Evolutionary conservation across 2,113 vertebrate genomes (phyloP).

Genomic region (Austrofundulus limnaeus): DNA sequence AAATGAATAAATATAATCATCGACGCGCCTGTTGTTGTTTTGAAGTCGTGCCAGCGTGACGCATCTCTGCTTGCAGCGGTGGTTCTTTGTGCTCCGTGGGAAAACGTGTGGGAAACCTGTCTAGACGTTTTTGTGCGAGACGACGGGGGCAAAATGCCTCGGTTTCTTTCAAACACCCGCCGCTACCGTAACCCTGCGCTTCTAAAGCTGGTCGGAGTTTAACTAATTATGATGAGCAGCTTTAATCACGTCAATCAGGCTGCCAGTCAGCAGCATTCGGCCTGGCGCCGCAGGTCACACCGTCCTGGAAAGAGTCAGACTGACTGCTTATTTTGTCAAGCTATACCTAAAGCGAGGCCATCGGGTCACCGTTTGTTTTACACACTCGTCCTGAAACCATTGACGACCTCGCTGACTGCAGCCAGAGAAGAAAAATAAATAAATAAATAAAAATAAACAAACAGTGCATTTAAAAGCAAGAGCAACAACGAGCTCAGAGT

Average conservation of each 20-base stretch:
- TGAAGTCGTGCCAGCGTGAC: neutral
- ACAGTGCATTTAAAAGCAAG: constrained; percentile 16
- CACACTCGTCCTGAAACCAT: constrained; percentile 58
- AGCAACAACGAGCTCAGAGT: constrained; percentile 24
- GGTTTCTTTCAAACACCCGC: constrained; percentile 27
- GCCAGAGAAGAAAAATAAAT: constrained; percentile 24
- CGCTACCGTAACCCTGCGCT: constrained; percentile 36
- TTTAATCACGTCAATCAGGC: constrained; percentile 72
- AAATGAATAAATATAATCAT: constrained; percentile 28
- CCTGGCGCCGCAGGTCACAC: constrained; percentile 66
- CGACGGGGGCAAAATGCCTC: constrained; percentile 19
- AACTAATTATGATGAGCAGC: constrained; percentile 68
- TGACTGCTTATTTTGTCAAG: constrained; percentile 74
- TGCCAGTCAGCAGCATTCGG: constrained; percentile 70
- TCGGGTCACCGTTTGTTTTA: constrained; percentile 63
- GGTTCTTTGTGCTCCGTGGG: constrained; percentile 11
- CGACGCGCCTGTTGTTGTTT: neutral
- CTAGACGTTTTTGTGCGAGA: constrained; percentile 18
- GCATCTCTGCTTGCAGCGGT: constrained; percentile 11
- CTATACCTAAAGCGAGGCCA: constrained; percentile 50
- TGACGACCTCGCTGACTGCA: constrained; percentile 42
- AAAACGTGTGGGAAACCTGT: constrained; percentile 37
- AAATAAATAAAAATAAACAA: constrained; percentile 21
- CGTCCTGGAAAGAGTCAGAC: constrained; percentile 51
- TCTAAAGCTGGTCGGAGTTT: constrained; percentile 41